Conservation (phyloP, 1,140 invertebrate genomes). For the Triops cancriformis region DNA sequence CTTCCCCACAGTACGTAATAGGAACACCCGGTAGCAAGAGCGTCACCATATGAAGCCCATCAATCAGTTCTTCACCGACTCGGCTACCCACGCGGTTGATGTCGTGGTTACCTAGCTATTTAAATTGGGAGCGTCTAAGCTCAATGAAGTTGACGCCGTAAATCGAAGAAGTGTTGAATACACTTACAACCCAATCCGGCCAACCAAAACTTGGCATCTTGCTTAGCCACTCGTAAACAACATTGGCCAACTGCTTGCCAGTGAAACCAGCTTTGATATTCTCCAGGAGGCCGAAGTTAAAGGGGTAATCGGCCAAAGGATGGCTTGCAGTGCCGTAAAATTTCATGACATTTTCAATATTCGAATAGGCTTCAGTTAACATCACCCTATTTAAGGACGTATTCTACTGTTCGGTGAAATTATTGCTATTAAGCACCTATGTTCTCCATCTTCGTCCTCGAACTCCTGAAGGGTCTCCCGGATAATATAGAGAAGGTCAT, state of each 20-base stretch:
- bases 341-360: slow-evolving; percentile 30
- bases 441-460: slow-evolving; percentile 41
- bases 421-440: slow-evolving; percentile 22
- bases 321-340: slow-evolving; percentile 34
- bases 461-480: slow-evolving; percentile 52
- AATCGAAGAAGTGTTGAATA: slow-evolving; percentile 35
- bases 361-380: slow-evolving; percentile 35
- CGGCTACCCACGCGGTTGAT: slow-evolving; percentile 48
- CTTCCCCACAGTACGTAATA: slow-evolving; percentile 72
- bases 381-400: slow-evolving; percentile 34
- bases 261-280: slow-evolving; percentile 20
- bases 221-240: slow-evolving; percentile 19
- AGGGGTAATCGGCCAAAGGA: slow-evolving; percentile 36
- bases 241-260: slow-evolving; percentile 20
- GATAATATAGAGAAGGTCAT: slow-evolving; percentile 43
- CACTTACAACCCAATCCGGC: slow-evolving; percentile 32
- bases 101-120: slow-evolving; percentile 60
- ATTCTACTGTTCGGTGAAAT: too few species aligned
- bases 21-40: slow-evolving; percentile 60
- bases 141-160: slow-evolving; percentile 41
- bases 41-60: slow-evolving; percentile 56
- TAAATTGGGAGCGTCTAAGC: background rate
- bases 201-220: slow-evolving; percentile 28
- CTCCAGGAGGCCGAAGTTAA: slow-evolving; percentile 38
- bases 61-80: slow-evolving; percentile 49